These are phyloP conservation scores for Etheostoma perlongum DNA, from an alignment of 2,797 vertebrate genomes.

Conservation along the genomic window DNA sequence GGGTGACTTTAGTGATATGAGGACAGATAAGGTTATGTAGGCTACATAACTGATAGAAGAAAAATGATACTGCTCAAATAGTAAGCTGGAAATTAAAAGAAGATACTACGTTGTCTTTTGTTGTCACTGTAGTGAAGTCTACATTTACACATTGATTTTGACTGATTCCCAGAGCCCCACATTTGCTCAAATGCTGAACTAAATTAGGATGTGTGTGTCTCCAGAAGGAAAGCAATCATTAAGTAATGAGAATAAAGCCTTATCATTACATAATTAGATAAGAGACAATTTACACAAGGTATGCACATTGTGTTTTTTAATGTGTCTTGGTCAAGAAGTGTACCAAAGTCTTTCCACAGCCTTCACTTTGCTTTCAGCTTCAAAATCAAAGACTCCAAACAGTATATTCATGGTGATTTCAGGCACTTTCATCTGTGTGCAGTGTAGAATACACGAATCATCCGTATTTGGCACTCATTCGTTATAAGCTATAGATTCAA, in stretches of 20 bases:
- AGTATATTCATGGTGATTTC: constrained; percentile 30
- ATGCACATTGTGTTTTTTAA: neutral
- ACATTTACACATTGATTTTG: neutral
- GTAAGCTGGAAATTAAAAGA: no score
- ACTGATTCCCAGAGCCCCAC: neutral
- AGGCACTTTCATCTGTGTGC: constrained; percentile 26
- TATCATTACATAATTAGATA: neutral
- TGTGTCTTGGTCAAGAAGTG: constrained; percentile 1
- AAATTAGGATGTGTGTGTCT: neutral
- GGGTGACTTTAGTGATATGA: no score
- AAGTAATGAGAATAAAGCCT: neutral
- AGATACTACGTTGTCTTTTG: neutral
- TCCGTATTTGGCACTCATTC: constrained; percentile 21
- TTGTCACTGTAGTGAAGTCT: neutral
- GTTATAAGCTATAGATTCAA: constrained; percentile 38
- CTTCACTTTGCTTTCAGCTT: constrained; percentile 1
- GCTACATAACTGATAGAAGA: no score
- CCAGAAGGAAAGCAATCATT: neutral
- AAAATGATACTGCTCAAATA: no score
- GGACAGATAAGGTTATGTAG: no score
- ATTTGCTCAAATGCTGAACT: neutral
- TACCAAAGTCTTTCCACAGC: constrained; percentile 7
- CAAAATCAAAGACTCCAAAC: constrained; percentile 37
- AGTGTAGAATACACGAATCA: constrained; percentile 28
- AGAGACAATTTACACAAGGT: neutral